A percentile compares a stretch with the other conserved stretches of the same genome.
Conservation (phyloP, 1,140 invertebrate genomes). For the Zaprionus vittiger region DNA sequence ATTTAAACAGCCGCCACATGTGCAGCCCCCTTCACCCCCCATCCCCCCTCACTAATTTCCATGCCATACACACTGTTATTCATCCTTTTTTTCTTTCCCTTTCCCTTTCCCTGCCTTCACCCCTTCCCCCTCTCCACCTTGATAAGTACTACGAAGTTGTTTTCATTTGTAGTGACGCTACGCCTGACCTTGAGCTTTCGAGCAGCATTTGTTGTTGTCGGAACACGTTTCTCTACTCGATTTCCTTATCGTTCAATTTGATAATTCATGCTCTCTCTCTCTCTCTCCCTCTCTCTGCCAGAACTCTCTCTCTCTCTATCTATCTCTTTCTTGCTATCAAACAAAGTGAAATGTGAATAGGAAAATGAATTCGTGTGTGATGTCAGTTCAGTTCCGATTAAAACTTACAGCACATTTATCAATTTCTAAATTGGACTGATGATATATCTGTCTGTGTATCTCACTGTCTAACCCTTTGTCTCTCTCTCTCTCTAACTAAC, state of each 20-base stretch:
- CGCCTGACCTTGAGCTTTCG: slow-evolving; percentile 78
- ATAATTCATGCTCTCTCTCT: slow-evolving; percentile 4
- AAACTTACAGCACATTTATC: too few relatives aligned
- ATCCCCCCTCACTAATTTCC: background rate
- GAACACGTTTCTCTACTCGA: slow-evolving; percentile 61
- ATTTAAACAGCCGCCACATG: slow-evolving; percentile 75
- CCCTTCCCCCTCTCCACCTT: background rate
- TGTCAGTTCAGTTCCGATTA: too few relatives aligned
- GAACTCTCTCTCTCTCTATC: too few relatives aligned
- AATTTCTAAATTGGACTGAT: too few relatives aligned
- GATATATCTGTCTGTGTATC: too few relatives aligned
- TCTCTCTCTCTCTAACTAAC: too few relatives aligned
- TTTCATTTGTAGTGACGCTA: slow-evolving; percentile 81
- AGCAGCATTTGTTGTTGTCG: slow-evolving; percentile 57
- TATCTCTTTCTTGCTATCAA: too few relatives aligned
- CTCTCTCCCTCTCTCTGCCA: background rate
- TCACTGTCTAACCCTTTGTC: too few relatives aligned
- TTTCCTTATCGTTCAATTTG: slow-evolving; percentile 58
- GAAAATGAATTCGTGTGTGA: too few relatives aligned
- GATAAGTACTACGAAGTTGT: slow-evolving; percentile 5
- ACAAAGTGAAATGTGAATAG: too few relatives aligned
- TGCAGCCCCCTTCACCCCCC: slow-evolving; percentile 14
- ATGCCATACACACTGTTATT: background rate
- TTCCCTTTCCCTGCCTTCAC: background rate
- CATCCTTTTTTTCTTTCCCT: background rate